phyloP scores from a whole-genome alignment of 1,140 invertebrate genomes.

The Penaeus chinensis region DNA sequence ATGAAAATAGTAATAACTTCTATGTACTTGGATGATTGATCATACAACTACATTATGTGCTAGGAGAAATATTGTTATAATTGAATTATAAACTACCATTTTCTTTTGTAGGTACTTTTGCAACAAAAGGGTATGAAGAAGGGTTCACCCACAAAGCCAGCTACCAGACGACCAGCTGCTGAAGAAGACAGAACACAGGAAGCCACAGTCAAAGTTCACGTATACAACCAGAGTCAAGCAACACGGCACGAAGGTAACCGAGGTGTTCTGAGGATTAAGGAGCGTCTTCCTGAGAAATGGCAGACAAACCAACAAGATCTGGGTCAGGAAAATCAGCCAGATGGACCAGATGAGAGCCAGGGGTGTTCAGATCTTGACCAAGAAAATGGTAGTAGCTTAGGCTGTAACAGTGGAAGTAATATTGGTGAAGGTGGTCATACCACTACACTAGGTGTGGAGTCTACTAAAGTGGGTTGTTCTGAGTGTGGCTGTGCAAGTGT shows the following conservation, averaged over 20 bases:
- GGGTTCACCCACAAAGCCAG: conserved; percentile 43
- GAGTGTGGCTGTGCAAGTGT: conserved; percentile 49
- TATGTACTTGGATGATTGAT: neutral
- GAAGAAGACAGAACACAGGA: conserved; percentile 47
- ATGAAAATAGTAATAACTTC: neutral
- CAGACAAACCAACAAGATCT: conserved; percentile 28
- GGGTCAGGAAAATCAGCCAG: conserved; percentile 23
- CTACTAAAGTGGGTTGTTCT: conserved; percentile 42
- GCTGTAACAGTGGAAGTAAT: neutral
- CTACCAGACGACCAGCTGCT: neutral
- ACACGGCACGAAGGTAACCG: conserved; percentile 42
- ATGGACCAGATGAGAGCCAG: conserved; percentile 4
- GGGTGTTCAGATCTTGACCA: conserved; percentile 11
- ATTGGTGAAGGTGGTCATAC: neutral
- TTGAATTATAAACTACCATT: neutral
- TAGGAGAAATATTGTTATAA: neutral
- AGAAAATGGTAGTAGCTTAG: neutral
- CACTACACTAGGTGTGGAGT: conserved; percentile 11
- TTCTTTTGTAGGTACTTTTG: conserved; percentile 56
- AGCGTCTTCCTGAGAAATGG: conserved; percentile 58
- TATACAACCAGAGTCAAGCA: conserved; percentile 58
- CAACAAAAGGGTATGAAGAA: conserved; percentile 61
- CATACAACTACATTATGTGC: neutral
- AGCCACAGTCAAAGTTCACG: conserved; percentile 60
- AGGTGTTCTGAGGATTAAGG: conserved; percentile 54